Conservation (phyloP, 2,113 vertebrate genomes). For the Sterna hirundo region DNA sequence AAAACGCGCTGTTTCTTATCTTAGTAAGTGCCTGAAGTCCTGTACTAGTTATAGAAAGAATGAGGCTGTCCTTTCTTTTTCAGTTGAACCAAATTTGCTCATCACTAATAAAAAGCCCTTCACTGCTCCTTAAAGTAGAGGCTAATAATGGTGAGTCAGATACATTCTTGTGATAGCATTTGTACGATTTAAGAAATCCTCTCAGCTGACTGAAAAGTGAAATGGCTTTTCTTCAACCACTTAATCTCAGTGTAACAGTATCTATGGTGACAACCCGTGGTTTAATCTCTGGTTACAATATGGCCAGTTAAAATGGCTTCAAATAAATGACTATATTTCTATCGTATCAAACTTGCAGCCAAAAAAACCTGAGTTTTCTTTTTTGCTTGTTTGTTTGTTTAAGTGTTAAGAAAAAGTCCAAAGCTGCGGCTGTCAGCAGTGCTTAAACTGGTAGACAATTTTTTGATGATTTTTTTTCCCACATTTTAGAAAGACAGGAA, state of each 20-base stretch:
- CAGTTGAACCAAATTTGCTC: background rate
- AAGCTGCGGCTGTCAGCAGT: background rate
- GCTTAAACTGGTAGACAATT: background rate
- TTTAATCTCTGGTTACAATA: background rate
- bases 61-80: background rate
- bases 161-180: background rate
- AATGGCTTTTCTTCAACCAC: background rate
- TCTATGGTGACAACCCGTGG: background rate
- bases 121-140: background rate
- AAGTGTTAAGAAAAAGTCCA: background rate
- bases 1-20: background rate
- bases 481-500: background rate
- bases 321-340: background rate
- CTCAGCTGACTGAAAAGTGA: background rate
- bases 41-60: background rate
- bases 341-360: background rate
- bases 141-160: background rate
- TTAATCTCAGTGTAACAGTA: background rate
- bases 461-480: background rate
- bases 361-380: background rate
- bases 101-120: background rate
- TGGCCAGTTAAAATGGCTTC: background rate
- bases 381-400: background rate
- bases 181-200: background rate
- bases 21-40: background rate